phyloP scores from a whole-genome alignment of 2,797 vertebrate genomes.

The Aphelocoma californica region DNA sequence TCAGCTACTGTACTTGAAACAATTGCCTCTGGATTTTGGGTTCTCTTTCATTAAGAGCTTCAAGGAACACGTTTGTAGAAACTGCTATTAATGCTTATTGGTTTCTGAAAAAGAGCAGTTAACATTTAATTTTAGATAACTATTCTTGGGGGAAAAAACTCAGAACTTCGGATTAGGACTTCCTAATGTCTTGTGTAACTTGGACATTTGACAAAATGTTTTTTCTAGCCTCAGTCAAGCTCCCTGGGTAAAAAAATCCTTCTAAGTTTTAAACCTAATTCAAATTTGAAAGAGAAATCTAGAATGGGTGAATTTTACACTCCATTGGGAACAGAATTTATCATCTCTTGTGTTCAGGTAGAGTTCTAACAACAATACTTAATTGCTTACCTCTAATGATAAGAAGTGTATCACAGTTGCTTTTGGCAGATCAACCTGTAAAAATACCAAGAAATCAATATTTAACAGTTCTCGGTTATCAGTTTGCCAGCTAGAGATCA shows the following conservation, averaged over 20 bases:
- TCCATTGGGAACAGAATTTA: not conserved
- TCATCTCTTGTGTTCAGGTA: not conserved
- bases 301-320: not conserved
- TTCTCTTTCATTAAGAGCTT: not conserved
- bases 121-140: not conserved
- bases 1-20: not conserved
- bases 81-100: not conserved
- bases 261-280: not conserved
- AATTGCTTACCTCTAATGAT: conserved; percentile 86
- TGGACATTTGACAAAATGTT: not conserved
- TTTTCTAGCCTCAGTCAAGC: not conserved
- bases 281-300: not conserved
- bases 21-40: not conserved
- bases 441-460: conserved; percentile 3
- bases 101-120: not conserved
- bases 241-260: not conserved
- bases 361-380: not conserved
- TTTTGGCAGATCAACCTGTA: conserved; percentile 93
- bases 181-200: not conserved
- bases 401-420: conserved; percentile 93
- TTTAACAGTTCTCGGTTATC: not conserved
- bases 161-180: not conserved
- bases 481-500: not conserved
- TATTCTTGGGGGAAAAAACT: not conserved
- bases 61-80: not conserved